These are phyloP conservation scores for Cosmopolites sordidus DNA, from an alignment of 2,888 invertebrate genomes.

Conservation along the genomic window DNA sequence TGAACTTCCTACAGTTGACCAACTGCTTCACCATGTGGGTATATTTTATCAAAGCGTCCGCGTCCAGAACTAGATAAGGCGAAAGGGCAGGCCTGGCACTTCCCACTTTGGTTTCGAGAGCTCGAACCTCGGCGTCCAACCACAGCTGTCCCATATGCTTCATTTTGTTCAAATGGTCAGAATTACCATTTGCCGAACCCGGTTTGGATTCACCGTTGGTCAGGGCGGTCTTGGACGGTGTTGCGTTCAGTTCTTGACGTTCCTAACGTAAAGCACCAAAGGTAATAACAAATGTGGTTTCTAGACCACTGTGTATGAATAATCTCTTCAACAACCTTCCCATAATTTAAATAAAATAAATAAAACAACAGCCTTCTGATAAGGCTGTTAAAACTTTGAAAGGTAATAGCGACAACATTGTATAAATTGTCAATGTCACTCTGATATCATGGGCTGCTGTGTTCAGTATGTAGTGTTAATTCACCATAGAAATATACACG, in stretches of 20 bases:
- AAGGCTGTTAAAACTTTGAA: too few species aligned
- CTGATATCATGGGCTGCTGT: too few species aligned
- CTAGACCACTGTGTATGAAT: too few species aligned
- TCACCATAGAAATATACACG: too few species aligned
- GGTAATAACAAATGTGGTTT: not conserved
- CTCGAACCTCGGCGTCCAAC: conserved; percentile 82
- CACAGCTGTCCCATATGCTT: conserved; percentile 85
- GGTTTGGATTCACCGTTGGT: conserved; percentile 18
- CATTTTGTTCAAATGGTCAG: conserved; percentile 56
- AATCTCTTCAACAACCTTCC: too few species aligned
- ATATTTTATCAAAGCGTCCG: conserved; percentile 72
- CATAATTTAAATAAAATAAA: too few species aligned
- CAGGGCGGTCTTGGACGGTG: conserved; percentile 26
- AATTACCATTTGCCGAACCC: not conserved
- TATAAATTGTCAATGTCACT: too few species aligned
- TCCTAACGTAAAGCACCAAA: too few species aligned
- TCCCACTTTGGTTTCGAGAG: conserved; percentile 69
- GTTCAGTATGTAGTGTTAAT: too few species aligned
- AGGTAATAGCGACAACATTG: too few species aligned
- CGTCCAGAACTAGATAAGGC: conserved; percentile 84
- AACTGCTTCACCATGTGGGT: conserved; percentile 76
- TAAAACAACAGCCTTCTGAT: too few species aligned
- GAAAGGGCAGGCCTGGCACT: conserved; percentile 58
- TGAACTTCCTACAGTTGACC: conserved; percentile 76
- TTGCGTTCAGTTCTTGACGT: conserved; percentile 28